These are phyloP conservation scores for Steatornis caripensis DNA, from an alignment of 2,113 vertebrate genomes.

Conservation along the genomic window DNA sequence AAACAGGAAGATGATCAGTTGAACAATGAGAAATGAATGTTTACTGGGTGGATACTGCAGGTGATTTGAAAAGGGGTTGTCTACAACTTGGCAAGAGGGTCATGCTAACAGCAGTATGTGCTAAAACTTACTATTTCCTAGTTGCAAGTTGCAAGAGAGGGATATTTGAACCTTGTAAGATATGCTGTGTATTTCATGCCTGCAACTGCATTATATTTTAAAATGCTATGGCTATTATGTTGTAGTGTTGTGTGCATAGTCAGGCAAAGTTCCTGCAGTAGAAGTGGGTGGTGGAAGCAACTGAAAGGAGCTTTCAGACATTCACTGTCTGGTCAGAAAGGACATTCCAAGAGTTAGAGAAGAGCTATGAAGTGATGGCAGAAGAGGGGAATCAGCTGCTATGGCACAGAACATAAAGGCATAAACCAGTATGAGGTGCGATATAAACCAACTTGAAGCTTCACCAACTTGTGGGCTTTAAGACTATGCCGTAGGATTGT, in stretches of 20 bases:
- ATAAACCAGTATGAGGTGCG: not conserved
- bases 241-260: accelerated
- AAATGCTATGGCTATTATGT: not conserved
- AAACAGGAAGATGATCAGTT: not conserved
- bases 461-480: not conserved
- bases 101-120: not conserved
- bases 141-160: not conserved
- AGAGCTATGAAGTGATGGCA: not conserved
- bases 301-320: not conserved
- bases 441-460: not conserved
- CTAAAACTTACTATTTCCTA: not conserved
- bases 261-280: not conserved
- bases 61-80: not conserved
- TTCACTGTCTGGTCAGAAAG: not conserved
- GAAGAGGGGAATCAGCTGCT: not conserved
- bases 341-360: not conserved
- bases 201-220: not conserved
- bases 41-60: not conserved
- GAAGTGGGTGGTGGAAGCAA: not conserved
- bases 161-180: not conserved
- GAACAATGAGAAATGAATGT: not conserved
- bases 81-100: not conserved
- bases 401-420: not conserved
- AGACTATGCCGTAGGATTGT: not conserved
- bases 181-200: not conserved